Percentiles rank a stretch among this genome's conserved stretches.
These are phyloP conservation scores for Platorchestia sp. DNA, from an alignment of 1,140 invertebrate species.

Conservation along the genomic window DNA sequence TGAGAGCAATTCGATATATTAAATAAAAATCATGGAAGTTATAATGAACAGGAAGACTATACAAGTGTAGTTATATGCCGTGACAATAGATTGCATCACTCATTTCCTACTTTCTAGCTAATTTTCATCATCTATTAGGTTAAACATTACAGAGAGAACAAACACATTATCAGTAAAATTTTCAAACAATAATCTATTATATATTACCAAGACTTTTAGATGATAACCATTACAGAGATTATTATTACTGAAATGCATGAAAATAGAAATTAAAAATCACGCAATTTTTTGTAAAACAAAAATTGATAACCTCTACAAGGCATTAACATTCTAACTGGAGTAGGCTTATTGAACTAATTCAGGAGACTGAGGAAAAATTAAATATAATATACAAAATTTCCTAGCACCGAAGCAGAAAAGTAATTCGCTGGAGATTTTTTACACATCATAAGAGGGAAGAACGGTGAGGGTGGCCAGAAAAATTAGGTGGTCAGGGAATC, in stretches of 20 bases:
- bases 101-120: neutral
- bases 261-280: neutral
- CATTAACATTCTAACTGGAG: neutral
- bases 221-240: too few relatives aligned
- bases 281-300: neutral
- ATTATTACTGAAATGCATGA: neutral
- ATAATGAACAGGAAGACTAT: too few relatives aligned
- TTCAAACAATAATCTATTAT: too few relatives aligned
- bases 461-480: neutral
- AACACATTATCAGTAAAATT: neutral
- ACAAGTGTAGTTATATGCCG: too few relatives aligned
- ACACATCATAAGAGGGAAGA: neutral
- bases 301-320: neutral
- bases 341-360: too few relatives aligned
- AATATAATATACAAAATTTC: neutral
- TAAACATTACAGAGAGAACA: neutral
- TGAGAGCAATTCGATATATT: too few relatives aligned
- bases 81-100: too few relatives aligned
- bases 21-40: too few relatives aligned
- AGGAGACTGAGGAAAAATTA: neutral
- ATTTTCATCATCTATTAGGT: neutral
- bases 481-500: constrained; percentile 49
- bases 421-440: neutral
- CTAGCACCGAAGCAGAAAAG: neutral
- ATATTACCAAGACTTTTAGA: too few relatives aligned